These are phyloP conservation scores for Riparia riparia DNA, from an alignment of 2,113 vertebrate species.

Conservation along the genomic window DNA sequence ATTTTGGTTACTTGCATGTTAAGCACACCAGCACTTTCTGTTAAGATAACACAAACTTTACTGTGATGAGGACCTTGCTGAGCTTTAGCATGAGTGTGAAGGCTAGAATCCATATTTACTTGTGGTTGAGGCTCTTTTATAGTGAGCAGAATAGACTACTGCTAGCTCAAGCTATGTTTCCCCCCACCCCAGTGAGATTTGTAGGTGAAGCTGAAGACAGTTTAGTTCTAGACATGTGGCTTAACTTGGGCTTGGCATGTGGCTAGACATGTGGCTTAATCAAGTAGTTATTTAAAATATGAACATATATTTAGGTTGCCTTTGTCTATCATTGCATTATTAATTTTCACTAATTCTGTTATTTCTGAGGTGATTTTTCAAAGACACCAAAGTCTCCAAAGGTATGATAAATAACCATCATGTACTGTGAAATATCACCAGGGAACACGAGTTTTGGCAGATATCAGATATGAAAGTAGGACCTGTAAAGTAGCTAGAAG, in stretches of 20 bases:
- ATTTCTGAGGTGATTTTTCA: not conserved
- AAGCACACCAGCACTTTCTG: not conserved
- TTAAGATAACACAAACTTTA: not conserved
- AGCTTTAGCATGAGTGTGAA: not conserved
- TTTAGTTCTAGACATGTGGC: not conserved
- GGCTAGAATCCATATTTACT: not conserved
- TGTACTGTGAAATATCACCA: not conserved
- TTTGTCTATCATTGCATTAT: not conserved
- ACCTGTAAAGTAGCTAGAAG: not conserved
- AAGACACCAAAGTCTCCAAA: not conserved
- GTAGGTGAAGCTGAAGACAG: not conserved
- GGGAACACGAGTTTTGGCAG: not conserved
- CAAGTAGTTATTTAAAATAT: not conserved
- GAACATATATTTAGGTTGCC: not conserved
- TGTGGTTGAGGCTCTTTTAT: not conserved
- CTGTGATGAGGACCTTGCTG: not conserved
- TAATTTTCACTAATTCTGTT: not conserved
- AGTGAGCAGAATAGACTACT: not conserved
- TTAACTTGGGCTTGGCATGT: not conserved
- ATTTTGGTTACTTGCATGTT: not conserved
- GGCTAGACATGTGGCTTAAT: not conserved
- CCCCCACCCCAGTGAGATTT: rapidly evolving
- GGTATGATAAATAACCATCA: not conserved
- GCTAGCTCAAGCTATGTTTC: not conserved
- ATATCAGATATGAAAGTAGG: not conserved